Evolutionary conservation across 2,113 vertebrate species (phyloP).

Genomic region (Echinops telfairi): DNA sequence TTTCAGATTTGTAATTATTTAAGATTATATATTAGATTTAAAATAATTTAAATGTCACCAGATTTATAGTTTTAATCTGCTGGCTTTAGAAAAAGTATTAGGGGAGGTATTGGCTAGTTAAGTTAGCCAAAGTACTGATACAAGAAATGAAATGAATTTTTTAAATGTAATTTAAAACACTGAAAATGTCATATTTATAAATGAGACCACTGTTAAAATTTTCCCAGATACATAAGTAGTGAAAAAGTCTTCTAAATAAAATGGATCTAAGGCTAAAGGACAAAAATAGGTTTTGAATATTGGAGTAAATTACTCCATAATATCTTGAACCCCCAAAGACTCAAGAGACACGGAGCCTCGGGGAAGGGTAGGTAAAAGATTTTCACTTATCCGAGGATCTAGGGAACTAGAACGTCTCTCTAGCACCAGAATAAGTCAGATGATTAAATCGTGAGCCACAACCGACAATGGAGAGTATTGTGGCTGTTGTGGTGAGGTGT

Average conservation of each 20-base stretch:
- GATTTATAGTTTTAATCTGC: slow-evolving; percentile 72
- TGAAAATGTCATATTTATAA: slow-evolving; percentile 1
- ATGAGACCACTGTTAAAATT: slow-evolving; percentile 42
- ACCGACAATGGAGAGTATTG: background rate
- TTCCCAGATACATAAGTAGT: slow-evolving; percentile 5
- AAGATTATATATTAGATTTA: slow-evolving; percentile 14
- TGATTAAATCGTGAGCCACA: background rate
- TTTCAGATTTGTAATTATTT: slow-evolving; percentile 45
- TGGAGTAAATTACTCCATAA: background rate
- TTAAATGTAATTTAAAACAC: slow-evolving; percentile 56
- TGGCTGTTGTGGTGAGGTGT: no score
- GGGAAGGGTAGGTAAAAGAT: background rate
- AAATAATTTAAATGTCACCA: slow-evolving; percentile 38
- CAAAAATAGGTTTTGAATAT: slow-evolving; percentile 38
- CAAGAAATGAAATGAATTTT: slow-evolving; percentile 66
- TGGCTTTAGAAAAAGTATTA: slow-evolving; percentile 47
- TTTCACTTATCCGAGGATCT: background rate
- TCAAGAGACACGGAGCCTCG: background rate
- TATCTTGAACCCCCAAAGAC: background rate
- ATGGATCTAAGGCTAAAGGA: background rate
- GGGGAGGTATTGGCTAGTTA: slow-evolving; percentile 32
- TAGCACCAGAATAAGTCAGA: background rate
- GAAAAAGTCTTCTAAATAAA: slow-evolving; percentile 4
- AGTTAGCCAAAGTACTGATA: slow-evolving; percentile 43
- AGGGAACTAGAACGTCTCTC: background rate